These are phyloP conservation scores for Alosa sapidissima DNA, from an alignment of 2,797 vertebrate species.

Conservation along the genomic window DNA sequence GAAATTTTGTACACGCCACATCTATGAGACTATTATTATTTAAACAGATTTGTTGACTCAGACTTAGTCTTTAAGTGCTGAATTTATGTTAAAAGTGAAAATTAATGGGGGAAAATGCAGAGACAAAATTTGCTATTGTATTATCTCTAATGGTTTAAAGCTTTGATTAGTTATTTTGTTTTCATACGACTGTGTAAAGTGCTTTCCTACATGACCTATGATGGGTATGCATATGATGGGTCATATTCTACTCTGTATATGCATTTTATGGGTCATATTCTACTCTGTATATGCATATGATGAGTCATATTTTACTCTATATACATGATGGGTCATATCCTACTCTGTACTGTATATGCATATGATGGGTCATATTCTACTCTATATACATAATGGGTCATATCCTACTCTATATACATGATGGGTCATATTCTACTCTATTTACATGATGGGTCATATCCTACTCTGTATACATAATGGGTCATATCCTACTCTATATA, in stretches of 20 bases:
- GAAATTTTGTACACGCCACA: background rate
- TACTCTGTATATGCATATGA: too few relatives aligned
- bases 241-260: background rate
- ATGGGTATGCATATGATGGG: background rate
- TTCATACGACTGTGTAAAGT: background rate
- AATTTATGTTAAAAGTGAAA: background rate
- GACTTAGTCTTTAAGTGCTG: background rate
- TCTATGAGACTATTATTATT: background rate
- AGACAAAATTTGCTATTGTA: background rate
- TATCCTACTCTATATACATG: too few relatives aligned
- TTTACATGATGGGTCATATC: too few relatives aligned
- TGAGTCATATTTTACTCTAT: too few relatives aligned
- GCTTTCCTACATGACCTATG: background rate
- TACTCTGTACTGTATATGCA: too few relatives aligned
- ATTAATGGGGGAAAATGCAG: background rate
- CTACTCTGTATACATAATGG: too few relatives aligned
- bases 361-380: too few relatives aligned
- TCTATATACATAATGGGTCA: too few relatives aligned
- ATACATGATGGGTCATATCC: too few relatives aligned
- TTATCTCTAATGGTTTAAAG: background rate
- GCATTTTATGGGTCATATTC: too few relatives aligned
- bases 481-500: too few relatives aligned
- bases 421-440: too few relatives aligned
- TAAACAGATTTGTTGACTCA: conserved; percentile 16
- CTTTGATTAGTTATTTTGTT: background rate